Conservation (phyloP, 1,140 invertebrate species). For the Lepidurus apus region DNA sequence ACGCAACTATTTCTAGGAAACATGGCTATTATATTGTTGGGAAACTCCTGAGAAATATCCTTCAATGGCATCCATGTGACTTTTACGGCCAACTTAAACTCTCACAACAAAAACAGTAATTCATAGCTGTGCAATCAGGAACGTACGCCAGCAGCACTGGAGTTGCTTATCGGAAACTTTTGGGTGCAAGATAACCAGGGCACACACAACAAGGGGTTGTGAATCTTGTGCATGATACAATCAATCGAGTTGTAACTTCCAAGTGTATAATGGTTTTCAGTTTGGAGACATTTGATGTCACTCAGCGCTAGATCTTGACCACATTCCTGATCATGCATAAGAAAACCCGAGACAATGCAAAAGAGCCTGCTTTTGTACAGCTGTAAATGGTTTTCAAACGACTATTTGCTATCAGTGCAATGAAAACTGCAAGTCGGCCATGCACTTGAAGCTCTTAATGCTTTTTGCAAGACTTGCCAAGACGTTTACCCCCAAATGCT, state of each 20-base stretch:
- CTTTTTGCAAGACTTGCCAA: background rate
- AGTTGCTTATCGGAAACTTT: background rate
- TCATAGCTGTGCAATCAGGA: background rate
- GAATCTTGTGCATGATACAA: background rate
- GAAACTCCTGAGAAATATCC: background rate
- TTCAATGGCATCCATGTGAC: too few relatives aligned
- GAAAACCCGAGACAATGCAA: too few relatives aligned
- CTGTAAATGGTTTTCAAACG: too few relatives aligned
- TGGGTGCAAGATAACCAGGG: background rate
- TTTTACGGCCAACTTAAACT: too few relatives aligned
- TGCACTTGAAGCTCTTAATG: background rate
- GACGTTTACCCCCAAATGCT: background rate
- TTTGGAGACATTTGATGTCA: too few relatives aligned
- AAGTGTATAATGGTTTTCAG: background rate
- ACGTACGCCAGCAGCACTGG: background rate
- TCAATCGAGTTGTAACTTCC: background rate
- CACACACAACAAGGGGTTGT: background rate
- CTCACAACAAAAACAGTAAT: background rate
- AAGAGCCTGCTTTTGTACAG: too few relatives aligned
- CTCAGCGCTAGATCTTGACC: too few relatives aligned
- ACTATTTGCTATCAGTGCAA: too few relatives aligned
- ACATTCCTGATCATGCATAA: too few relatives aligned
- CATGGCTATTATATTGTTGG: background rate
- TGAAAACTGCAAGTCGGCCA: too few relatives aligned
- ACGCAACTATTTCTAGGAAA: background rate